Percentiles rank a stretch among this genome's conserved stretches.
Conservation (phyloP, 2,113 vertebrate species). For the Cichladusa arquata region DNA sequence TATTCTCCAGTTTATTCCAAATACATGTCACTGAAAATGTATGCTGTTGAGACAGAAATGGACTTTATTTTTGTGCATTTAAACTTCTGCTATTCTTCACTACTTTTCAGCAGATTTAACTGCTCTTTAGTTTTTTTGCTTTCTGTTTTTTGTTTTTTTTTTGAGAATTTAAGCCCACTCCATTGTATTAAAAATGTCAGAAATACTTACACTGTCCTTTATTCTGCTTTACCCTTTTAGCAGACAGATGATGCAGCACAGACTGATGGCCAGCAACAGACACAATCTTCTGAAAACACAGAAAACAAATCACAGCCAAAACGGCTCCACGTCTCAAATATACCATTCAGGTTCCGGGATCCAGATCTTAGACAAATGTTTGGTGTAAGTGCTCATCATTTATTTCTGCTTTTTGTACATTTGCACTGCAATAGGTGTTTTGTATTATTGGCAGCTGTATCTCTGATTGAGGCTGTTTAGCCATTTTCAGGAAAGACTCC, state of each 20-base stretch:
- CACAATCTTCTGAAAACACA: constrained; percentile 88
- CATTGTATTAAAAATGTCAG: neutral
- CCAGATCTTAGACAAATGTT: constrained; percentile 98
- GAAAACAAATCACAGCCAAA: constrained; percentile 96
- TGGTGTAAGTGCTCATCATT: constrained; percentile 80
- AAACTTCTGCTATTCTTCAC: neutral
- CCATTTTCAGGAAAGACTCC: neutral
- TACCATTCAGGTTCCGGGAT: constrained; percentile 96
- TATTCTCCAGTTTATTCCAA: neutral
- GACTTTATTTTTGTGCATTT: neutral
- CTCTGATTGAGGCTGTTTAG: neutral
- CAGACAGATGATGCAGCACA: constrained; percentile 94
- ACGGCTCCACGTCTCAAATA: constrained; percentile 96
- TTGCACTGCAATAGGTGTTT: neutral
- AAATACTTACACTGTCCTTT: neutral
- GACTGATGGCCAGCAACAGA: constrained; percentile 88
- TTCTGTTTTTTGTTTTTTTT: neutral
- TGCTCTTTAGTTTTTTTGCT: neutral
- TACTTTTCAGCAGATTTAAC: neutral
- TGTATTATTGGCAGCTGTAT: neutral
- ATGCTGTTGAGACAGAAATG: neutral
- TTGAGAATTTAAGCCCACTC: neutral
- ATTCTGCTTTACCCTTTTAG: constrained; percentile 68
- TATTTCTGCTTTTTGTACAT: neutral
- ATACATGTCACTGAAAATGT: neutral